Percentiles rank a stretch among this genome's conserved stretches.
phyloP scores from a whole-genome alignment of 64 coral and sea anemone species.

The Dendronephthya gigantea region DNA sequence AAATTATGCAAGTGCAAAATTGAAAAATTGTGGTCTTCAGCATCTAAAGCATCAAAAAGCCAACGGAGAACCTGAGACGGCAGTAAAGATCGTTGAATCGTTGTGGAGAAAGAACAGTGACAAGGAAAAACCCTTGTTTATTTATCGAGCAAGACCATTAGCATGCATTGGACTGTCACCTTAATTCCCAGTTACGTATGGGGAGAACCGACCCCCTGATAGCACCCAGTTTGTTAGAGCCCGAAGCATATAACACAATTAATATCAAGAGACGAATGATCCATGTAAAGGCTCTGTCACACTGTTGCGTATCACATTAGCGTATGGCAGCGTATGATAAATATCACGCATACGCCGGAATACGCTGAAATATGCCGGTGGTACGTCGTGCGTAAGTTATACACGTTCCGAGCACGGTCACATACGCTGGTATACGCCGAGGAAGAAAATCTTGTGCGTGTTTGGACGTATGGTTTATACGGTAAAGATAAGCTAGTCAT shows the following conservation, averaged over 20 bases:
- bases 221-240: slow-evolving; percentile 26
- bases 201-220: slow-evolving; percentile 28
- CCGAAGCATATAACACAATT: slow-evolving; percentile 16
- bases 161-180: slow-evolving; percentile 21
- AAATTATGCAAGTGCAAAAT: neutral
- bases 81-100: neutral
- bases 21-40: neutral
- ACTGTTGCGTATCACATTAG: no score
- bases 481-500: no score
- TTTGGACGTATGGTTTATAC: no score
- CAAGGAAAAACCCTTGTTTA: neutral
- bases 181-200: slow-evolving; percentile 40
- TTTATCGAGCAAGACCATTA: neutral
- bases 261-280: slow-evolving; percentile 37
- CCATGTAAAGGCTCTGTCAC: slow-evolving; percentile 14
- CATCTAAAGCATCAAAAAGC: neutral
- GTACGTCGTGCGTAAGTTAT: no score
- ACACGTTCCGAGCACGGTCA: no score
- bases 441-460: no score
- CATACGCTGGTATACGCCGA: no score
- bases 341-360: no score
- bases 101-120: neutral
- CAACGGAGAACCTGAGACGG: neutral
- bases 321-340: no score
- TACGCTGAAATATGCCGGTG: no score